phyloP scores from a whole-genome alignment of 2,888 invertebrate genomes.

The Cistogaster globosa region DNA sequence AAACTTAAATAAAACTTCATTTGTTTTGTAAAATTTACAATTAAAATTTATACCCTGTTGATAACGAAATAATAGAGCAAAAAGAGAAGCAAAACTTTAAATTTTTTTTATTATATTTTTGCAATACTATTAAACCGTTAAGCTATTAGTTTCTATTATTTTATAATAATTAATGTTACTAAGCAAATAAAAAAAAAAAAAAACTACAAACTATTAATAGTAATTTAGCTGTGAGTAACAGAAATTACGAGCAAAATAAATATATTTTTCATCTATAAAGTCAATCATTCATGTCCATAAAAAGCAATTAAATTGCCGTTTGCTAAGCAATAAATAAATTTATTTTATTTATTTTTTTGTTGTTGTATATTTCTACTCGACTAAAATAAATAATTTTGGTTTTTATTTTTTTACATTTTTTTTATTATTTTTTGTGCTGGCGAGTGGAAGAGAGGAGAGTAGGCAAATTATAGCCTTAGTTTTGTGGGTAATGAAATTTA shows the following conservation, averaged over 20 bases:
- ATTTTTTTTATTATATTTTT: background rate
- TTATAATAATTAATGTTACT: background rate
- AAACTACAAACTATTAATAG: background rate
- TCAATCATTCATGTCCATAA: conserved; percentile 62
- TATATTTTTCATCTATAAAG: conserved; percentile 40
- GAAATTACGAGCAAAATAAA: conserved; percentile 34
- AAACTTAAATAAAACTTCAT: too few relatives aligned
- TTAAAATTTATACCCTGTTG: too few relatives aligned
- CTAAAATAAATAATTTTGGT: background rate
- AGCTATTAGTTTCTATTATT: background rate
- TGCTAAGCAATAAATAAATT: conserved; percentile 53
- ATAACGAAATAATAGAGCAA: too few relatives aligned
- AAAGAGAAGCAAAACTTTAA: background rate
- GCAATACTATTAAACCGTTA: background rate
- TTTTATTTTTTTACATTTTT: conserved; percentile 15
- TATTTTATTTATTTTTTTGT: background rate
- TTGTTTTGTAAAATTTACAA: too few relatives aligned
- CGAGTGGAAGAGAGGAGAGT: background rate
- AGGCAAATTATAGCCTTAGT: background rate
- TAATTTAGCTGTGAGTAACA: conserved; percentile 7
- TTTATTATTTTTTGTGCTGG: conserved; percentile 3
- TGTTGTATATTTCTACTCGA: conserved; percentile 25
- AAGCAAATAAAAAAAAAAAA: background rate
- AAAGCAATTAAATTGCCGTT: conserved; percentile 63
- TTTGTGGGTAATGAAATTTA: background rate